Conservation (phyloP, 2,888 invertebrate genomes). For the Troilus luridus region DNA sequence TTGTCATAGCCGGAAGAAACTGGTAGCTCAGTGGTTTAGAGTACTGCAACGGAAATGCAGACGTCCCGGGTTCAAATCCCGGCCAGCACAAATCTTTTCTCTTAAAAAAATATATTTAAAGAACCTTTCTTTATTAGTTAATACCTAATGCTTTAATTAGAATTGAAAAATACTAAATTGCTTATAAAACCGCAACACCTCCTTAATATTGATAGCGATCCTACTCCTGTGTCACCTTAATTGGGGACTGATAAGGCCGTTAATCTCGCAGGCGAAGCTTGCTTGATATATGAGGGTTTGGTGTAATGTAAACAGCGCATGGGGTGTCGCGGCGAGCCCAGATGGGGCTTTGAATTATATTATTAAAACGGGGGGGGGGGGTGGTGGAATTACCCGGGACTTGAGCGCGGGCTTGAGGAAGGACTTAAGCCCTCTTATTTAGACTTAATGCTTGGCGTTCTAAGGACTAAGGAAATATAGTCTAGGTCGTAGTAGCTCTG, state of each 20-base stretch:
- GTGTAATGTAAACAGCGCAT: conserved; percentile 24
- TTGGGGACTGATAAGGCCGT: conserved; percentile 31
- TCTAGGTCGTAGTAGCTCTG: background rate
- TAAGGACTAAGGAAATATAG: conserved; percentile 15
- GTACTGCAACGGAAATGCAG: no score
- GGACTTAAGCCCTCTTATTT: conserved; percentile 42
- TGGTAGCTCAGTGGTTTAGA: no score
- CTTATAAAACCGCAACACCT: background rate
- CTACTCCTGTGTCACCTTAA: background rate
- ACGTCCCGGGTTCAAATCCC: no score
- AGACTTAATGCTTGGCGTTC: background rate
- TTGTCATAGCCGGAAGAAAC: no score
- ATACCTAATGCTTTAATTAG: background rate
- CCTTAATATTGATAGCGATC: conserved; percentile 17
- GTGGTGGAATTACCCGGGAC: background rate
- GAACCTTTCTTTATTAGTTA: no score
- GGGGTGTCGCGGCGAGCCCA: conserved; percentile 33
- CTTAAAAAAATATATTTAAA: no score
- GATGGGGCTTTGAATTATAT: conserved; percentile 40
- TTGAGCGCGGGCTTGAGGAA: background rate
- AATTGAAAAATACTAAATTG: no score
- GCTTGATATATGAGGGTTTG: conserved; percentile 22
- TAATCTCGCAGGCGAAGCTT: background rate
- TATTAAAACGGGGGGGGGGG: background rate
- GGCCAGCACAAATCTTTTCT: no score